A percentile compares a stretch with the other conserved stretches of the same genome.
These are phyloP conservation scores for Hydra vulgaris DNA, from an alignment of 30 jellyfish, hydroid and myxozoan species.

Conservation along the genomic window DNA sequence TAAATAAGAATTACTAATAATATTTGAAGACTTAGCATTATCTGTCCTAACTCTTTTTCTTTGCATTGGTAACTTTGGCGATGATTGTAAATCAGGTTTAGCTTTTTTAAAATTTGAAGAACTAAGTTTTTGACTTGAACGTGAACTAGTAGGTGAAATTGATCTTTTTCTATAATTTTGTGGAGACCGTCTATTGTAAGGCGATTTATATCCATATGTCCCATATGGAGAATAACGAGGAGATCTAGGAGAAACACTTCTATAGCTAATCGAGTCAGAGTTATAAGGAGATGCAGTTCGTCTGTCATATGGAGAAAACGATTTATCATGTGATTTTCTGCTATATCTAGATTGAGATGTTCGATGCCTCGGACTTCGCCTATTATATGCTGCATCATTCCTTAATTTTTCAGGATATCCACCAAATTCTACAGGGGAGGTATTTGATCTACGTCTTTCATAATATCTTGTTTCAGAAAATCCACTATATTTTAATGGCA, in stretches of 20 bases:
- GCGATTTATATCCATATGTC: conserved; percentile 39
- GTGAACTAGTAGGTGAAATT: conserved; percentile 52
- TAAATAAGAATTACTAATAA: background rate
- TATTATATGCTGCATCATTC: conserved; percentile 3
- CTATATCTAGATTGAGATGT: background rate
- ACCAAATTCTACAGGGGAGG: conserved; percentile 28
- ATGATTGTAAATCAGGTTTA: background rate
- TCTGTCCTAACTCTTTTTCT: conserved; percentile 22
- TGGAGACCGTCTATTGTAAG: conserved; percentile 32
- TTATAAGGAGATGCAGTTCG: conserved; percentile 22
- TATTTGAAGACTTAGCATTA: background rate
- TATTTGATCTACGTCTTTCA: conserved; percentile 4
- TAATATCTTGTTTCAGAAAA: conserved; percentile 1
- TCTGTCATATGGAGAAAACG: conserved; percentile 24
- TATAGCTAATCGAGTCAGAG: conserved; percentile 38
- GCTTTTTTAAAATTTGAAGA: conserved; percentile 2
- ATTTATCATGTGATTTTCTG: conserved; percentile 10
- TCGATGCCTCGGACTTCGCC: conserved; percentile 3
- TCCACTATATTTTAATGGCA: background rate
- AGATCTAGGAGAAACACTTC: conserved; percentile 60
- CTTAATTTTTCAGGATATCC: conserved; percentile 26
- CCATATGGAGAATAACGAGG: conserved; percentile 87
- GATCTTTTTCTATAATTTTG: conserved; percentile 9
- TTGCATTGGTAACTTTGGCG: conserved; percentile 28
- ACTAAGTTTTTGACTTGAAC: conserved; percentile 10